Percentiles rank a stretch among this genome's conserved stretches.
phyloP scores from a whole-genome alignment of 2,113 vertebrate species.

The Phyllostomus discolor region DNA sequence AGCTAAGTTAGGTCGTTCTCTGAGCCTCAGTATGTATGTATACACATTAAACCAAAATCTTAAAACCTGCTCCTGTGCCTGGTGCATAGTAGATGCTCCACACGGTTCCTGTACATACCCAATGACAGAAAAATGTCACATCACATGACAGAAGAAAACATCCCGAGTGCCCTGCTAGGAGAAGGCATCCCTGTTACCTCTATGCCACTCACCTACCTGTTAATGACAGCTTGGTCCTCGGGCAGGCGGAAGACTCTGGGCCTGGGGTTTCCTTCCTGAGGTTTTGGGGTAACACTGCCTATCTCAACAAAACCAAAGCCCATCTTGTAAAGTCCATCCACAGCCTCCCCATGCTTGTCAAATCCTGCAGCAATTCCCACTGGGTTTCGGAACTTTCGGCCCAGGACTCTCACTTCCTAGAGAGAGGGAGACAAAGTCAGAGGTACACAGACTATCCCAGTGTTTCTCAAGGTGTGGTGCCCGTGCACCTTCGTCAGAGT shows the following conservation, averaged over 20 bases:
- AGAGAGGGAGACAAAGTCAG: not conserved
- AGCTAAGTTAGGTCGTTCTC: not conserved
- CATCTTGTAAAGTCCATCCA: constrained; percentile 91
- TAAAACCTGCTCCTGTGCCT: not conserved
- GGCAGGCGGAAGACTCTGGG: constrained; percentile 92
- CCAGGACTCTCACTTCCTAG: constrained; percentile 89
- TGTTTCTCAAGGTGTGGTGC: not conserved
- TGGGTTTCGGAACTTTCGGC: constrained; percentile 90
- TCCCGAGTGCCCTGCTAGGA: not conserved
- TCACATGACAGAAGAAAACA: not conserved
- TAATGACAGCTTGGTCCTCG: constrained; percentile 90
- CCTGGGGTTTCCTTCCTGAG: constrained; percentile 93
- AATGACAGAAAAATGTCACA: not conserved
- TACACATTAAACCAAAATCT: not conserved
- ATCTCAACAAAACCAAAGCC: constrained; percentile 98
- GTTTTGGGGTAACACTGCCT: constrained; percentile 92
- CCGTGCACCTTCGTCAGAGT: not conserved
- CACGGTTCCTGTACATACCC: not conserved
- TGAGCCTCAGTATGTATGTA: not conserved
- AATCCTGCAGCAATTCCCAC: constrained; percentile 95
- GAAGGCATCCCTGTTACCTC: not conserved
- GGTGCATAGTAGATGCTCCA: not conserved
- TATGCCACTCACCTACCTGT: constrained; percentile 83
- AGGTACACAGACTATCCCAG: not conserved
- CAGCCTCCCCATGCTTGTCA: constrained; percentile 93